A percentile compares a stretch with the other conserved stretches of the same genome.
phyloP scores from a whole-genome alignment of 2,888 invertebrate genomes.

The Gryllus longicercus region DNA sequence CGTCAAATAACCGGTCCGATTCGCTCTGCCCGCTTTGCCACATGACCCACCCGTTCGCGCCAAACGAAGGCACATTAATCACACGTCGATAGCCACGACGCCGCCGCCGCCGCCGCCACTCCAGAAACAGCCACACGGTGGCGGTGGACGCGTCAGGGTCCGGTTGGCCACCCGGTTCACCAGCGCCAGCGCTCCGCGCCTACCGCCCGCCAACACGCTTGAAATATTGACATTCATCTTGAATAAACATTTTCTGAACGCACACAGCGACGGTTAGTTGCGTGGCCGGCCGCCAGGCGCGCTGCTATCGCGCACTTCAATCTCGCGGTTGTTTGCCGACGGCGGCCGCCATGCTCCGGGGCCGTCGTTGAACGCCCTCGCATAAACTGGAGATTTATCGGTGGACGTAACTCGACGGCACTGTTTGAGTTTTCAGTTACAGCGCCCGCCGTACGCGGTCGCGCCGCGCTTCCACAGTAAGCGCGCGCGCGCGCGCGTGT shows the following conservation, averaged over 20 bases:
- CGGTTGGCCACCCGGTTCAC: background rate
- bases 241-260: constrained; percentile 9
- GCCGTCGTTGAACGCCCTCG: background rate
- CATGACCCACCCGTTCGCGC: background rate
- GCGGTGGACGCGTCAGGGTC: background rate
- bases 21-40: background rate
- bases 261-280: background rate
- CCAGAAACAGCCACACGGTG: too few species aligned
- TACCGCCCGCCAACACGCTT: background rate
- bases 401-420: background rate
- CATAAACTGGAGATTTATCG: constrained; percentile 7
- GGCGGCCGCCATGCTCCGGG: background rate
- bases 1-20: constrained; percentile 8
- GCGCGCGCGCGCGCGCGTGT: too few species aligned
- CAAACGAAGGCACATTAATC: background rate
- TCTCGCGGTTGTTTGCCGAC: background rate
- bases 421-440: background rate
- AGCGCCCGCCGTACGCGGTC: background rate
- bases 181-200: background rate
- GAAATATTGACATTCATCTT: constrained; percentile 17
- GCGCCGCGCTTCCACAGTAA: too few species aligned
- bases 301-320: constrained; percentile 4
- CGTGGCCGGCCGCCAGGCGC: background rate
- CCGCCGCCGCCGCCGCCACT: too few species aligned
- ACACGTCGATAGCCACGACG: background rate